Conservation (phyloP, 2,888 invertebrate genomes). For the Cephus rjabovi region DNA sequence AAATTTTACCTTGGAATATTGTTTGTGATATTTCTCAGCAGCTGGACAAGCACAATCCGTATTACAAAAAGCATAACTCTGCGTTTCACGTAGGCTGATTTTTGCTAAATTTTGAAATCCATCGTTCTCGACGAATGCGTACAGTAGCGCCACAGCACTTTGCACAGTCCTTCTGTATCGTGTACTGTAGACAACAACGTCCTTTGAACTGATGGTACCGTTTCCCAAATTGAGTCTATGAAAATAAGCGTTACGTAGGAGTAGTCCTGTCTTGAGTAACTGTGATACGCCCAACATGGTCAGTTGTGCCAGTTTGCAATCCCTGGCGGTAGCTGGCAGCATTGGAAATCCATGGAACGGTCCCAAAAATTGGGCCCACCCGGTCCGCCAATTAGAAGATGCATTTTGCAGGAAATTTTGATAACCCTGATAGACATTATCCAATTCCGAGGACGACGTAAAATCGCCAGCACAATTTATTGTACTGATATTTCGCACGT, state of each 20-base stretch:
- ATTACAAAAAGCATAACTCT: conserved; percentile 87
- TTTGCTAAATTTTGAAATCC: conserved; percentile 70
- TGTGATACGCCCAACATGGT: conserved; percentile 87
- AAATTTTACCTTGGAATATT: conserved; percentile 60
- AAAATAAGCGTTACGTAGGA: conserved; percentile 73
- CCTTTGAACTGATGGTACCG: conserved; percentile 67
- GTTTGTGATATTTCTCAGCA: conserved; percentile 71
- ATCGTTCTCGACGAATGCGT: conserved; percentile 77
- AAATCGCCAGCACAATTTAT: conserved; percentile 79
- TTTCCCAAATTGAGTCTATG: conserved; percentile 66
- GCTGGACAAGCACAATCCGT: conserved; percentile 85
- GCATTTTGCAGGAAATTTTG: conserved; percentile 55
- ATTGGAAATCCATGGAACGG: conserved; percentile 89
- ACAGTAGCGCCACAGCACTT: conserved; percentile 85
- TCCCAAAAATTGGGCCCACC: conserved; percentile 81
- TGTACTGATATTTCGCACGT: conserved; percentile 81
- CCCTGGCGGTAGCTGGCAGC: conserved; percentile 74
- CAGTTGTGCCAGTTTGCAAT: conserved; percentile 87
- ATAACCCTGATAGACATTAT: conserved; percentile 52
- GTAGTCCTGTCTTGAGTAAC: conserved; percentile 81
- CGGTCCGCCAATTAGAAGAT: conserved; percentile 51
- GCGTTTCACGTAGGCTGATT: conserved; percentile 79
- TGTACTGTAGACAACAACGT: conserved; percentile 81
- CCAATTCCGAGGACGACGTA: conserved; percentile 44
- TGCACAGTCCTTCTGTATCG: conserved; percentile 91